Evolutionary conservation across 1,140 invertebrate genomes (phyloP).

Genomic region (Eciton burchellii): DNA sequence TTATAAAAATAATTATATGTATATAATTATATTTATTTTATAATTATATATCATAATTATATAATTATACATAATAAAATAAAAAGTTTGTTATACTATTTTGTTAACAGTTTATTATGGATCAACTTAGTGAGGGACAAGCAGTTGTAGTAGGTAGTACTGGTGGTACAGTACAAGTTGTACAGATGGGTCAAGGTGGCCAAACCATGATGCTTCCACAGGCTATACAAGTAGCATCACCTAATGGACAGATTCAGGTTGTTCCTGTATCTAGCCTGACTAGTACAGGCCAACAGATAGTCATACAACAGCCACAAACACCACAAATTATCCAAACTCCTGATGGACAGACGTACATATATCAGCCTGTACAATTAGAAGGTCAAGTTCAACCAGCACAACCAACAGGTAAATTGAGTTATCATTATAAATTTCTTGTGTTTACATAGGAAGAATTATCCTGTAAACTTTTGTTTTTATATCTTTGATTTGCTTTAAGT

Average conservation of each 20-base stretch:
- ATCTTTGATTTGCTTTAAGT: slow-evolving; percentile 85
- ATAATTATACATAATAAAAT: too few relatives aligned
- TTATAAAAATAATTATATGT: too few relatives aligned
- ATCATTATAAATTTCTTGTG: neutral
- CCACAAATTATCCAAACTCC: slow-evolving; percentile 95
- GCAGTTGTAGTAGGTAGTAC: slow-evolving; percentile 83
- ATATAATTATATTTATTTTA: too few relatives aligned
- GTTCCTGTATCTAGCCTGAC: slow-evolving; percentile 88
- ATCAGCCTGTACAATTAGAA: slow-evolving; percentile 91
- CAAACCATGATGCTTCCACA: slow-evolving; percentile 87
- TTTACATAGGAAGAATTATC: neutral
- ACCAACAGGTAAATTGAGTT: slow-evolving; percentile 85
- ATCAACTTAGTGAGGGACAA: slow-evolving; percentile 85
- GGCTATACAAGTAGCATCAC: slow-evolving; percentile 88
- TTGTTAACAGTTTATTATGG: slow-evolving; percentile 73
- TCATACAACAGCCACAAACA: slow-evolving; percentile 88
- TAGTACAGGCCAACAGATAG: slow-evolving; percentile 86
- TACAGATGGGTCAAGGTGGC: slow-evolving; percentile 85
- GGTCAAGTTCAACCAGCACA: slow-evolving; percentile 88
- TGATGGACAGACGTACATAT: slow-evolving; percentile 97
- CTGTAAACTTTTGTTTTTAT: slow-evolving; percentile 6
- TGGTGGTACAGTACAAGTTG: slow-evolving; percentile 84
- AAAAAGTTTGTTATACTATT: neutral
- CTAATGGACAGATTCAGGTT: slow-evolving; percentile 88
- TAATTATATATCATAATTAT: too few relatives aligned